Evolutionary conservation across 1,140 invertebrate genomes (phyloP).

Genomic region (Brachionus rubens): DNA sequence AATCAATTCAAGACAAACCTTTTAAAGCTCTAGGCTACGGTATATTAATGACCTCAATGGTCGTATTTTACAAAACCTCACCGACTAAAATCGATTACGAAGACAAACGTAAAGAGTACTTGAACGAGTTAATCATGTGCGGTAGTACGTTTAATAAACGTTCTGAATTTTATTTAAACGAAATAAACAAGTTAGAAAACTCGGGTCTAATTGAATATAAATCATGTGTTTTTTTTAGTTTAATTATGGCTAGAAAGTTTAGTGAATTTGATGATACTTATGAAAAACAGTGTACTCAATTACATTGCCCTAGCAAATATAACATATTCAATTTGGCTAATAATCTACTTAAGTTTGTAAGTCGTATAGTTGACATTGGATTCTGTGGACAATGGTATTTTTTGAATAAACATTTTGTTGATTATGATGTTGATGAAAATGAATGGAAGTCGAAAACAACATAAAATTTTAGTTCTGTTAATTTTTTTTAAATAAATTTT

Average conservation of each 20-base stretch:
- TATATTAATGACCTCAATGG: slow-evolving; percentile 19
- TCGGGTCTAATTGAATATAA: slow-evolving; percentile 11
- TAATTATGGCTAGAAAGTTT: slow-evolving; percentile 24
- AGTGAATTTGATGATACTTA: slow-evolving; percentile 15
- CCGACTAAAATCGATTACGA: slow-evolving; percentile 7
- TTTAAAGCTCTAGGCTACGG: slow-evolving; percentile 34
- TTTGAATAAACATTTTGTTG: slow-evolving; percentile 27
- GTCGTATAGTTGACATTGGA: slow-evolving; percentile 37
- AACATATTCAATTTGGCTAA: slow-evolving; percentile 39
- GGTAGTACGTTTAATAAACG: slow-evolving; percentile 39
- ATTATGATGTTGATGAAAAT: slow-evolving; percentile 32
- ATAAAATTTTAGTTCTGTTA: too few species aligned
- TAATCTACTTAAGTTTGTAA: slow-evolving; percentile 17
- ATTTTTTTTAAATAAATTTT: too few species aligned
- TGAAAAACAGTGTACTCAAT: slow-evolving; percentile 27
- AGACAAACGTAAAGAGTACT: neutral
- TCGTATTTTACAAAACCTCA: slow-evolving; percentile 24
- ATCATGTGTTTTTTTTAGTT: slow-evolving; percentile 40
- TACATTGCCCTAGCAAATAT: slow-evolving; percentile 30
- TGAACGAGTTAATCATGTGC: slow-evolving; percentile 42
- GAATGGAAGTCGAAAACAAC: slow-evolving; percentile 27
- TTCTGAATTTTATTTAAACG: slow-evolving; percentile 41
- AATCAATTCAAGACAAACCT: slow-evolving; percentile 1
- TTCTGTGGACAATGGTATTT: slow-evolving; percentile 36
- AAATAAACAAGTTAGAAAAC: slow-evolving; percentile 42